A percentile compares a stretch with the other conserved stretches of the same genome.
Conservation (phyloP, 1,140 invertebrate species). For the Radopholus similis region DNA sequence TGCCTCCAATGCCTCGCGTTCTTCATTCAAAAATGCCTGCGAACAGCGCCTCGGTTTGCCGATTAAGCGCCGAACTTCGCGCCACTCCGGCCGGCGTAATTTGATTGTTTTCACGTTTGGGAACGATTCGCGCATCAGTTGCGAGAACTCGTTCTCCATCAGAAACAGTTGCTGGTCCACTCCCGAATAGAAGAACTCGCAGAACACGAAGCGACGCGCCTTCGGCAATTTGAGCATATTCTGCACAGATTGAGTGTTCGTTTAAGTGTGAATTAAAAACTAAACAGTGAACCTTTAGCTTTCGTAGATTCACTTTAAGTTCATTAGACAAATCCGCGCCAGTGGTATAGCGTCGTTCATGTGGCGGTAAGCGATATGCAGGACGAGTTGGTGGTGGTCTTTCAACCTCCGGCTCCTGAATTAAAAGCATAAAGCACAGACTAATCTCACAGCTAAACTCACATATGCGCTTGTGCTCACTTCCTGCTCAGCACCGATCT, state of each 20-base stretch:
- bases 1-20: slow-evolving; percentile 79
- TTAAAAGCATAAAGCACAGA: not conserved
- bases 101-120: slow-evolving; percentile 81
- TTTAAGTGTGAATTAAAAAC: not conserved
- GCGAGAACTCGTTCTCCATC: slow-evolving; percentile 92
- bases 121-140: slow-evolving; percentile 87
- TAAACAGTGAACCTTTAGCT: slow-evolving; percentile 64
- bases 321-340: slow-evolving; percentile 21
- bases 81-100: slow-evolving; percentile 86
- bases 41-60: slow-evolving; percentile 85
- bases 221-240: slow-evolving; percentile 97
- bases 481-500: not conserved
- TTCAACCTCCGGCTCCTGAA: too few relatives aligned
- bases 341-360: not conserved
- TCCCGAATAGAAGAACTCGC: slow-evolving; percentile 98
- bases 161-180: slow-evolving; percentile 77
- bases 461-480: not conserved
- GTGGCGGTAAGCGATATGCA: not conserved
- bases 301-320: slow-evolving; percentile 47
- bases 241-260: slow-evolving; percentile 55
- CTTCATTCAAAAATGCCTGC: slow-evolving; percentile 87
- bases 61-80: slow-evolving; percentile 88
- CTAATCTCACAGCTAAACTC: too few relatives aligned
- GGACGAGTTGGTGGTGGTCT: not conserved
- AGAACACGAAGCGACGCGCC: slow-evolving; percentile 74